A percentile compares a stretch with the other conserved stretches of the same genome.
phyloP scores from a whole-genome alignment of 2,797 vertebrate species.

The Arctocebus calabarensis region DNA sequence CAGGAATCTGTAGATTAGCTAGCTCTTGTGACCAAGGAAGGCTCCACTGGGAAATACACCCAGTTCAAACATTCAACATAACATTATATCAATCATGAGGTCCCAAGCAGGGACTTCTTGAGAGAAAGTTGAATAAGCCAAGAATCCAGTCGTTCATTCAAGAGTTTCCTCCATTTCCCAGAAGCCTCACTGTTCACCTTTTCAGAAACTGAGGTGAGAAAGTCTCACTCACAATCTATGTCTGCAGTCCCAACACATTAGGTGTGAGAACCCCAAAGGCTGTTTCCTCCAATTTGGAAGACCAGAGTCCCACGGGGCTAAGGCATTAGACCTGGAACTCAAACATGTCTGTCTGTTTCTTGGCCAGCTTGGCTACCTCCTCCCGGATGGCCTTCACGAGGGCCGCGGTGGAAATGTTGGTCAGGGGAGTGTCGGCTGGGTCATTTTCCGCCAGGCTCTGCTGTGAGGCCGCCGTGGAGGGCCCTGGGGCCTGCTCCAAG shows the following conservation, averaged over 20 bases:
- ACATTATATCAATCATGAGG: slow-evolving; percentile 25
- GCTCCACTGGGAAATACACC: slow-evolving; percentile 71
- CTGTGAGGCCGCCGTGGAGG: slow-evolving; percentile 90
- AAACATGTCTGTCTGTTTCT: slow-evolving; percentile 98
- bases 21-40: slow-evolving; percentile 67
- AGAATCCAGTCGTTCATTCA: slow-evolving; percentile 65
- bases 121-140: neutral
- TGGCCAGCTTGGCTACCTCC: slow-evolving; percentile 98
- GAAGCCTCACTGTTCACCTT: slow-evolving; percentile 51
- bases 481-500: slow-evolving; percentile 90
- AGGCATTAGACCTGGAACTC: slow-evolving; percentile 94
- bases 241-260: slow-evolving; percentile 30
- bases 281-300: neutral
- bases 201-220: slow-evolving; percentile 63
- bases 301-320: neutral
- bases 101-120: slow-evolving; percentile 73
- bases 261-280: slow-evolving; percentile 54
- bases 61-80: slow-evolving; percentile 63
- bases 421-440: slow-evolving; percentile 90
- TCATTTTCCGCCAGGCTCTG: slow-evolving; percentile 93
- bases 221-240: slow-evolving; percentile 46
- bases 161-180: slow-evolving; percentile 52
- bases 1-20: slow-evolving; percentile 68
- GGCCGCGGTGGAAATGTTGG: slow-evolving; percentile 97
- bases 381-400: slow-evolving; percentile 98